Percentiles rank a stretch among this genome's conserved stretches.
Conservation (phyloP, 1,140 invertebrate species). For the Drosophila serrata region DNA sequence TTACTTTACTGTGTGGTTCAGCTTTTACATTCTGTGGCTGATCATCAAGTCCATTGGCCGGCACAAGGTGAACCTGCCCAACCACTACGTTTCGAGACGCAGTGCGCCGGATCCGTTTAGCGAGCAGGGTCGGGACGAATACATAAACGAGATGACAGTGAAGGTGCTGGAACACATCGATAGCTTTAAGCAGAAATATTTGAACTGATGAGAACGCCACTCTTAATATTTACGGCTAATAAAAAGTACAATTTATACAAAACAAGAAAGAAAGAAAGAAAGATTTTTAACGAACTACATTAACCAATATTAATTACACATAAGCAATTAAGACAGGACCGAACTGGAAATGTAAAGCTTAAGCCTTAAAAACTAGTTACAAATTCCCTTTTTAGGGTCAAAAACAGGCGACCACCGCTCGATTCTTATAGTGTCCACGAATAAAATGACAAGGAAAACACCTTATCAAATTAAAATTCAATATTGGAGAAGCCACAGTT, state of each 20-base stretch:
- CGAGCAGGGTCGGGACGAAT: conserved; percentile 60
- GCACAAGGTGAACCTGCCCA: conserved; percentile 88
- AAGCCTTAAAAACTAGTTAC: no score
- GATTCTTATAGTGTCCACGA: no score
- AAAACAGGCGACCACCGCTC: no score
- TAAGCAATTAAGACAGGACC: no score
- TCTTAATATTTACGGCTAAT: conserved; percentile 53
- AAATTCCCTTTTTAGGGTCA: no score
- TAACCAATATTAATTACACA: no score
- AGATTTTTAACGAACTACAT: neutral
- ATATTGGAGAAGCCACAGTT: neutral
- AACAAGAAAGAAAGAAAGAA: no score
- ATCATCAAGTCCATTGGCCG: conserved; percentile 92
- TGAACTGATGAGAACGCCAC: conserved; percentile 62
- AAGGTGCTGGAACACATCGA: conserved; percentile 81
- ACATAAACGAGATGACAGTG: conserved; percentile 79
- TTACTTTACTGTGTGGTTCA: conserved; percentile 93
- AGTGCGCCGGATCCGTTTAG: conserved; percentile 61
- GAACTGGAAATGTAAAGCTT: no score
- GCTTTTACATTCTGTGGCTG: conserved; percentile 91
- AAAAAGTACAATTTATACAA: conserved; percentile 43
- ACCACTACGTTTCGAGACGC: conserved; percentile 74
- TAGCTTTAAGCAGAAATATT: conserved; percentile 79
- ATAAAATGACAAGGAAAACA: neutral
- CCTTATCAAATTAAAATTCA: neutral